These are phyloP conservation scores for Thinocorus orbignyianus DNA, from an alignment of 2,113 vertebrate genomes.

Conservation along the genomic window DNA sequence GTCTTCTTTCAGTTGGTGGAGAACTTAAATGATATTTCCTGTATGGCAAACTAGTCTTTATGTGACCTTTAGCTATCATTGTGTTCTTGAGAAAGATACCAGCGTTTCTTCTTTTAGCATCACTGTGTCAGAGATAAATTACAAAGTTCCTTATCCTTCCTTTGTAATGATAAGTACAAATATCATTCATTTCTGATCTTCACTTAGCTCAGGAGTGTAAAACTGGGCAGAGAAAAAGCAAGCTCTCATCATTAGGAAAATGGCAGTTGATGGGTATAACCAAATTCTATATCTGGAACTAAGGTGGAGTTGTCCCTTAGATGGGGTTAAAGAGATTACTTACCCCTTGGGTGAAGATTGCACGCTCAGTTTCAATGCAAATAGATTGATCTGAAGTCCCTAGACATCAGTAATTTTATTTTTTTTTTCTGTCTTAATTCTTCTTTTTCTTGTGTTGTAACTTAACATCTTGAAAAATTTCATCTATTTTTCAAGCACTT, in stretches of 20 bases:
- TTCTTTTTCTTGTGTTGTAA: neutral
- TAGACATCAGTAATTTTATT: neutral
- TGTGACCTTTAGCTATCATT: neutral
- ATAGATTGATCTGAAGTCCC: neutral
- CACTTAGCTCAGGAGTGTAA: neutral
- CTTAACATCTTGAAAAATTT: neutral
- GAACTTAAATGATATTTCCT: neutral
- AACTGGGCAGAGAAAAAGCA: neutral
- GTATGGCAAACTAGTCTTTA: neutral
- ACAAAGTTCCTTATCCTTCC: neutral
- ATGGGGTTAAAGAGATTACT: neutral
- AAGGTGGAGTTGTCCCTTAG: neutral
- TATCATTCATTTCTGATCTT: neutral
- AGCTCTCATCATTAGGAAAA: neutral
- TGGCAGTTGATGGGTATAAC: neutral
- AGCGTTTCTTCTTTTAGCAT: neutral
- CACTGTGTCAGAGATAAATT: neutral
- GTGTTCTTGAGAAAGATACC: neutral
- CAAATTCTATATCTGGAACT: neutral
- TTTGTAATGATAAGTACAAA: neutral
- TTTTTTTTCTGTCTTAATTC: neutral
- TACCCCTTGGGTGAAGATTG: neutral
- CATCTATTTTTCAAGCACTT: neutral
- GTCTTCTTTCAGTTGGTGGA: neutral
- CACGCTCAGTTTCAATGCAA: neutral